Percentiles rank a stretch among this genome's conserved stretches.
phyloP scores from a whole-genome alignment of 2,888 invertebrate species.

The Eumerus sabulonum region DNA sequence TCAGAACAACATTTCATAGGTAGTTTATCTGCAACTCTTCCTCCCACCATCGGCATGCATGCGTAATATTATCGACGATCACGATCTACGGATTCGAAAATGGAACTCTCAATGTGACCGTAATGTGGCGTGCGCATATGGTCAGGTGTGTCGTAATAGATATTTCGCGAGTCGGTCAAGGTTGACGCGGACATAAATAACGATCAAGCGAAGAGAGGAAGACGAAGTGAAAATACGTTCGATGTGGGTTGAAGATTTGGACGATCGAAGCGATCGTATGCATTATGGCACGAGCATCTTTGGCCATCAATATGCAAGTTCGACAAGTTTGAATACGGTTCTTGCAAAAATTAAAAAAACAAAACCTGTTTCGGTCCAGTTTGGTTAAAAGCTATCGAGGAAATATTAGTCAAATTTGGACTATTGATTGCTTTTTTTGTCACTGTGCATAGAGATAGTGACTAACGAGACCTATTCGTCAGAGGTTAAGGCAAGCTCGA shows the following conservation, averaged over 20 bases:
- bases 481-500: too few relatives aligned
- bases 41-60: conserved; percentile 27
- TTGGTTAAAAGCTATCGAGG: too few relatives aligned
- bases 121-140: too few relatives aligned
- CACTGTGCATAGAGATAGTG: too few relatives aligned
- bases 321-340: conserved; percentile 1
- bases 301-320: conserved; percentile 22
- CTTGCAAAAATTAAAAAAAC: too few relatives aligned
- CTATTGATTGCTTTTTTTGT: too few relatives aligned
- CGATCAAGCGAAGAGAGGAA: conserved; percentile 10
- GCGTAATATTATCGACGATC: conserved; percentile 12
- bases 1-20: conserved; percentile 15
- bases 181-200: conserved; percentile 43
- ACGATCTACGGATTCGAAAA: conserved; percentile 15
- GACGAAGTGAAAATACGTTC: conserved; percentile 1
- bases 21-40: conserved; percentile 20
- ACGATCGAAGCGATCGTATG: conserved; percentile 19
- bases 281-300: conserved; percentile 1
- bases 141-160: conserved; percentile 37
- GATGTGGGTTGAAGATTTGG: conserved; percentile 29
- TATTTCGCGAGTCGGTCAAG: conserved; percentile 63
- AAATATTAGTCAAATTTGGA: too few relatives aligned
- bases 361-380: background rate
- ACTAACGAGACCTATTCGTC: too few relatives aligned
- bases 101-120: conserved; percentile 21